Evolutionary conservation across 2,797 vertebrate species (phyloP).

Genomic region (Lutjanus argentimaculatus): DNA sequence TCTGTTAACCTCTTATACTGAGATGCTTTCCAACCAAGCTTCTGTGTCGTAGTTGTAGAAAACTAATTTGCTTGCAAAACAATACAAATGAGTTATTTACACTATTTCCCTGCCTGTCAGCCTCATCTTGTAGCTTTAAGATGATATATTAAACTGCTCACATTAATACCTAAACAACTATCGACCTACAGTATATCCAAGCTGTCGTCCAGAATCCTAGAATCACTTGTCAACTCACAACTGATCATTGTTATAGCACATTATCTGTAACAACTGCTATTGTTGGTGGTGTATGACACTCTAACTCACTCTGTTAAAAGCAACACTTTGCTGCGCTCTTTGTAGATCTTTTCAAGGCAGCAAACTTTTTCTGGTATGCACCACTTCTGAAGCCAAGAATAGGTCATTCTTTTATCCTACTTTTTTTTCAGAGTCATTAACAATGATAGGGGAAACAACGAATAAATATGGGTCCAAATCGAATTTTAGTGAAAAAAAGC

Average conservation of each 20-base stretch:
- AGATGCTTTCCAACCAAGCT: neutral
- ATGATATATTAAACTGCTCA: constrained; percentile 6
- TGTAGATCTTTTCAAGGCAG: neutral
- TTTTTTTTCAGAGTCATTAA: no score
- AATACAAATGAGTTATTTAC: neutral
- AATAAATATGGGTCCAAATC: no score
- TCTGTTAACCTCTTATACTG: neutral
- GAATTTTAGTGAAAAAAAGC: no score
- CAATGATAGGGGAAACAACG: no score
- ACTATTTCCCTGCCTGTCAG: neutral
- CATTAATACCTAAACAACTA: neutral
- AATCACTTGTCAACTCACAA: neutral
- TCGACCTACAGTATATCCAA: neutral
- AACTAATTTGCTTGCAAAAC: neutral
- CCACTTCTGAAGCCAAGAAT: no score
- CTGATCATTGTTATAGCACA: neutral
- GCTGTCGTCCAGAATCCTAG: neutral
- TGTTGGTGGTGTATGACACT: neutral
- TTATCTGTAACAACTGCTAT: neutral
- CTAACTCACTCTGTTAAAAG: neutral
- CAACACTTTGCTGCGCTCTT: neutral
- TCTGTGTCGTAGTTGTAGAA: neutral
- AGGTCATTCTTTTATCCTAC: no score
- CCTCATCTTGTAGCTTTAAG: neutral
- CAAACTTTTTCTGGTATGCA: no score